These are phyloP conservation scores for Brachyptera putata DNA, from an alignment of 2,888 invertebrate genomes.

Conservation along the genomic window DNA sequence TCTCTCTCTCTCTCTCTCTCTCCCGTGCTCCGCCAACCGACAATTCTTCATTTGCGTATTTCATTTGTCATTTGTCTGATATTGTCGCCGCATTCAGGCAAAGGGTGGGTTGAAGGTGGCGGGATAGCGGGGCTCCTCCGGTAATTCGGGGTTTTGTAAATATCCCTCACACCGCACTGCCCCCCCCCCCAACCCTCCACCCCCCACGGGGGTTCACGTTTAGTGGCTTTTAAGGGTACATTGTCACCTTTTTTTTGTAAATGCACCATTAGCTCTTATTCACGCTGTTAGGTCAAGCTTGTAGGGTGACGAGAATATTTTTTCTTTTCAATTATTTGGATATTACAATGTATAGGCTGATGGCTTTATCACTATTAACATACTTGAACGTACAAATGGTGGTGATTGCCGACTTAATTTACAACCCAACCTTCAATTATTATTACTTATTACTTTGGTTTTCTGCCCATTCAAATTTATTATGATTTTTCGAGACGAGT, in stretches of 20 bases:
- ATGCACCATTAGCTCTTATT: conserved; percentile 32
- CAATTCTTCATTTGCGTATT: conserved; percentile 55
- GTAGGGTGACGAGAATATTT: too few relatives aligned
- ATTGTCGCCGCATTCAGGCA: conserved; percentile 42
- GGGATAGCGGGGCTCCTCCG: conserved; percentile 9
- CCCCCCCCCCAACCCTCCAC: conserved; percentile 1
- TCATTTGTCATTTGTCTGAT: conserved; percentile 51
- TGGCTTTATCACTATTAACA: too few relatives aligned
- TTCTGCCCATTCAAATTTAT: too few relatives aligned
- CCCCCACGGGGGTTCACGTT: conserved; percentile 26
- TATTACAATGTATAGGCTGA: too few relatives aligned
- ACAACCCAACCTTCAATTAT: too few relatives aligned
- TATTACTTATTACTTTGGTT: too few relatives aligned
- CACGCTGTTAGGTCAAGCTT: conserved; percentile 7
- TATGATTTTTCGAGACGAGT: too few relatives aligned
- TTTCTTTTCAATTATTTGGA: too few relatives aligned
- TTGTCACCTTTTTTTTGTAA: conserved; percentile 25
- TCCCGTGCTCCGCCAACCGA: conserved; percentile 44
- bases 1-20: too few relatives aligned
- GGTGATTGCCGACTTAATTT: too few relatives aligned
- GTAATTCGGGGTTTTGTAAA: conserved; percentile 33
- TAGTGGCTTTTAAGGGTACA: conserved; percentile 29
- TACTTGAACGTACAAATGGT: too few relatives aligned
- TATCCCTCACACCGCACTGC: conserved; percentile 14
- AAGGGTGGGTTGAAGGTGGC: neutral